Conservation (phyloP, 2,797 vertebrate species). For the Knipowitschia caucasica region DNA sequence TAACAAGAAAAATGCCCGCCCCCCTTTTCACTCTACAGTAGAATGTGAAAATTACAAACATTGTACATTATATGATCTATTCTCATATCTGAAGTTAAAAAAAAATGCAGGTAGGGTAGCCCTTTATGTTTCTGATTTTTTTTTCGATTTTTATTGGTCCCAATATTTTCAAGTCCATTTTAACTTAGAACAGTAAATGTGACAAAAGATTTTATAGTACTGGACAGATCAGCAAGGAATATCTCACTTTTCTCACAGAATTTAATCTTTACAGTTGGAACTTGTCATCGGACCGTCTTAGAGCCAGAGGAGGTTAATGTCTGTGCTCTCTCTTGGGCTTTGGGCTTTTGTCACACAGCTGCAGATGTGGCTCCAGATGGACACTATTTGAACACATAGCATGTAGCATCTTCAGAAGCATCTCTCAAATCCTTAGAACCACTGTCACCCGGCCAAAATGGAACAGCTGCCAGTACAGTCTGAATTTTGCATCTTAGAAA, state of each 20-base stretch:
- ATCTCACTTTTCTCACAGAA: background rate
- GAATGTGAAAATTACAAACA: no score
- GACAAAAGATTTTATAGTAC: no score
- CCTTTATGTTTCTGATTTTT: no score
- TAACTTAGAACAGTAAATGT: no score
- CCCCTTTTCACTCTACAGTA: no score
- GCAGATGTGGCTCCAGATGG: constrained; percentile 66
- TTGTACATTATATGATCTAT: no score
- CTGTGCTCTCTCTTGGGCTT: constrained; percentile 37
- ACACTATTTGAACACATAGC: constrained; percentile 61
- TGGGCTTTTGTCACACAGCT: constrained; percentile 38
- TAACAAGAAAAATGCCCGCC: no score
- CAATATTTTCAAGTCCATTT: no score
- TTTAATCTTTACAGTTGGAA: background rate
- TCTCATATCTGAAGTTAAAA: no score
- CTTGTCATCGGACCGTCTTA: background rate
- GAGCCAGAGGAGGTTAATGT: constrained; percentile 24
- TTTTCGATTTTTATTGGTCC: no score
- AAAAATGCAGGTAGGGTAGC: no score
- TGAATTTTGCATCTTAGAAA: background rate
- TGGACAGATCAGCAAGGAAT: no score
- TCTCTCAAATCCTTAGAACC: constrained; percentile 13
- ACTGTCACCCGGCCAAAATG: constrained; percentile 29
- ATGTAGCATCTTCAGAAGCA: constrained; percentile 41
- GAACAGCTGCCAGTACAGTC: constrained; percentile 12